Percentiles rank a stretch among this genome's conserved stretches.
Evolutionary conservation across 2,888 invertebrate species (phyloP).

Genomic region (Therioaphis trifolii): DNA sequence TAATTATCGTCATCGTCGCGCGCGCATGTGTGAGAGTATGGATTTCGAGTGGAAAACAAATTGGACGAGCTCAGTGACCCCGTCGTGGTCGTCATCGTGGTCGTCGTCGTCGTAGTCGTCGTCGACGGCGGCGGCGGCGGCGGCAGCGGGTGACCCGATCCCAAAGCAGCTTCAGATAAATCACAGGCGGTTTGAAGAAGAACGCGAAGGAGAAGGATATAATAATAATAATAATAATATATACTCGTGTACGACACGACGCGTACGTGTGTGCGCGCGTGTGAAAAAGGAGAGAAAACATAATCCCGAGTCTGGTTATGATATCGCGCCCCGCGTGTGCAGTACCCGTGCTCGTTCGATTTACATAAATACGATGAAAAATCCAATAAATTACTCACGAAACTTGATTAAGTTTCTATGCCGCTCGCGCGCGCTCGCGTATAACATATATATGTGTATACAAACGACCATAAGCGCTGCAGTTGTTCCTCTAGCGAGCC

Average conservation of each 20-base stretch:
- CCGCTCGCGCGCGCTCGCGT: not conserved
- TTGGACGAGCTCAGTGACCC: slow-evolving; percentile 44
- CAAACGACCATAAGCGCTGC: not conserved
- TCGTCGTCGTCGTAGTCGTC: no score
- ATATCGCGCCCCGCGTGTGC: not conserved
- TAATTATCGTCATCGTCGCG: not conserved
- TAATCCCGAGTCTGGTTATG: not conserved
- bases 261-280: not conserved
- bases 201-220: not conserved
- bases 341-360: not conserved
- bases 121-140: no score
- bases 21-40: not conserved
- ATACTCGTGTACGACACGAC: no score
- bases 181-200: slow-evolving; percentile 34
- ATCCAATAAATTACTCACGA: slow-evolving; percentile 45
- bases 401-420: slow-evolving; percentile 49
- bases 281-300: not conserved
- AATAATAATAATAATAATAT: no score
- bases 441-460: no score
- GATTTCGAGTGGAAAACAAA: not conserved
- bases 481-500: not conserved
- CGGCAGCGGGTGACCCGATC: slow-evolving; percentile 3
- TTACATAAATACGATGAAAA: slow-evolving; percentile 39
- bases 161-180: slow-evolving; percentile 40
- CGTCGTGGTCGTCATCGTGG: no score